Evolutionary conservation across 1,140 invertebrate genomes (phyloP).

Genomic region (Drosophila parvula): DNA sequence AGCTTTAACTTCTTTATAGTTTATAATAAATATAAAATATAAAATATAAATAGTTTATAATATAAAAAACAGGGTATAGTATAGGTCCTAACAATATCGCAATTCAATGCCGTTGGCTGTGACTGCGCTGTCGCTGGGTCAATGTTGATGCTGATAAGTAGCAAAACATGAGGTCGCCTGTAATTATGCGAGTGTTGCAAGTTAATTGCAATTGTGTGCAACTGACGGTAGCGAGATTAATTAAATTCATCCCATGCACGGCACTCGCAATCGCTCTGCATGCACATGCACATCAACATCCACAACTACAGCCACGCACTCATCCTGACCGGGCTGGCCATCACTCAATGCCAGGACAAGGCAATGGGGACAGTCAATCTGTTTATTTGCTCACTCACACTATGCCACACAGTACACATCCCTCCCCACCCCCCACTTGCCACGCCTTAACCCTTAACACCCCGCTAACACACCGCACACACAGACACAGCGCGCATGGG

Average conservation of each 20-base stretch:
- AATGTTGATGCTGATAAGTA: constrained; percentile 83
- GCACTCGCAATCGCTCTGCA: constrained; percentile 16
- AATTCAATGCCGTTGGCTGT: constrained; percentile 9
- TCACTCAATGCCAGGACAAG: constrained; percentile 71
- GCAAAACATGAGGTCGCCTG: constrained; percentile 83
- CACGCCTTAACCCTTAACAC: neutral
- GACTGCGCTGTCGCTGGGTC: constrained; percentile 48
- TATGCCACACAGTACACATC: constrained; percentile 12
- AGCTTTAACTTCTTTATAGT: no score
- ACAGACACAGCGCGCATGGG: neutral
- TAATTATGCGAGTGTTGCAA: constrained; percentile 84
- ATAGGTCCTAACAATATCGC: neutral
- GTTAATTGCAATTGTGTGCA: constrained; percentile 84
- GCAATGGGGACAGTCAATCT: constrained; percentile 70
- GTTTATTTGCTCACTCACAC: constrained; percentile 65
- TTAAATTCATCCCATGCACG: constrained; percentile 76
- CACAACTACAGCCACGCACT: neutral
- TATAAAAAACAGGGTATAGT: constrained; percentile 4
- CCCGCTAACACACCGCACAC: constrained; percentile 9
- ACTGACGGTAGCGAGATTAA: constrained; percentile 83
- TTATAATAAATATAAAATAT: no score
- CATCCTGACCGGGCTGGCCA: constrained; percentile 31
- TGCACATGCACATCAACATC: constrained; percentile 15
- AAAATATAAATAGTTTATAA: no score
- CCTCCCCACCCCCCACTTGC: neutral